phyloP scores from a whole-genome alignment of 2,113 vertebrate species.

The Fukomys damarensis region DNA sequence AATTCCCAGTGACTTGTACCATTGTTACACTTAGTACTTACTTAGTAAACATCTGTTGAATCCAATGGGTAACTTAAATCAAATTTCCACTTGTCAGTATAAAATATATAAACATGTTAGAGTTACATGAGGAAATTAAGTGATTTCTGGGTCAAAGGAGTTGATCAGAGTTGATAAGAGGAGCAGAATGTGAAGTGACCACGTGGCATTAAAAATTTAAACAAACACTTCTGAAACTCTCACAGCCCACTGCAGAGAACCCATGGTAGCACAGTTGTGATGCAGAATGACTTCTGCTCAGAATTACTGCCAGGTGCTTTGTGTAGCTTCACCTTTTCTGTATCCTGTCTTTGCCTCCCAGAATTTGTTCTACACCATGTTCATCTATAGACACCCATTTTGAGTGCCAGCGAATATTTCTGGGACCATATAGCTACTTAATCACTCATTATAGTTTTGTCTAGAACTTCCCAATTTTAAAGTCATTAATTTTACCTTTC shows the following conservation, averaged over 20 bases:
- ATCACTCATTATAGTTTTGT: neutral
- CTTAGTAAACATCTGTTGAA: neutral
- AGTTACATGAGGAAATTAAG: neutral
- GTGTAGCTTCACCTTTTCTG: neutral
- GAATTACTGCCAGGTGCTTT: neutral
- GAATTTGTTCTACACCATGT: rapidly evolving
- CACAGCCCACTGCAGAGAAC: neutral
- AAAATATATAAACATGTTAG: neutral
- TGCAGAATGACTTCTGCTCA: neutral
- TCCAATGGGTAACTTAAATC: neutral
- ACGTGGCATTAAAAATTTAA: neutral
- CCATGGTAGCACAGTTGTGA: neutral
- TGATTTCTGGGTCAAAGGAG: neutral
- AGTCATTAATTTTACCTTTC: neutral
- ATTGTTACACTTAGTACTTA: neutral
- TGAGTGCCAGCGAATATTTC: neutral
- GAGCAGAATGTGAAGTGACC: neutral
- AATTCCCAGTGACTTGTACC: neutral
- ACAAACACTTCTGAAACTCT: neutral
- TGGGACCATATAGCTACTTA: neutral
- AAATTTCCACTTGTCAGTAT: neutral
- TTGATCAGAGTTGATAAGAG: neutral
- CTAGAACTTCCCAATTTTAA: neutral
- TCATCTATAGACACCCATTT: neutral
- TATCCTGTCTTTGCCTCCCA: neutral